Evolutionary conservation across 2,113 vertebrate genomes (phyloP).

Genomic region (Oncorhynchus clarkii): DNA sequence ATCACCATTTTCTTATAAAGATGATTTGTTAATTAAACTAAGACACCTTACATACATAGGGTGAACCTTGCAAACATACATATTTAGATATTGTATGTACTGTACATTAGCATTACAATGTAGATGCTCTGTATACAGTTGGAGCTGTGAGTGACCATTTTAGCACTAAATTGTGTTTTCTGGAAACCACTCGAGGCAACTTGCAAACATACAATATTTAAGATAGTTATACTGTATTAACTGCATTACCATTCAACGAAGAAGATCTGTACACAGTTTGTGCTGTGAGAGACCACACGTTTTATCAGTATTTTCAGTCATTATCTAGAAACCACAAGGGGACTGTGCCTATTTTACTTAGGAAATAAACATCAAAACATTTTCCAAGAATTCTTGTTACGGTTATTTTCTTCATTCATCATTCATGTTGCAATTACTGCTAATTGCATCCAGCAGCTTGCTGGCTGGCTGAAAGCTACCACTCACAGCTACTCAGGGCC

Average conservation of each 20-base stretch:
- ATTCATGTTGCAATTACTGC: neutral
- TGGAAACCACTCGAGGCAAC: too few relatives aligned
- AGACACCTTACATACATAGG: neutral
- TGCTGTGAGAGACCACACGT: neutral
- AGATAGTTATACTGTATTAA: neutral
- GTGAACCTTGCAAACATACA: neutral
- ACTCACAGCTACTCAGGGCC: neutral
- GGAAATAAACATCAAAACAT: too few relatives aligned
- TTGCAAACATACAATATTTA: too few relatives aligned
- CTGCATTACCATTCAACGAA: neutral
- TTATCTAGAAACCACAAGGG: neutral
- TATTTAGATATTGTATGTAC: neutral
- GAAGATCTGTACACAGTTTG: neutral
- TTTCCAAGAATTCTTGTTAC: too few relatives aligned
- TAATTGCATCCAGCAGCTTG: neutral
- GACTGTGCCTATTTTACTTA: too few relatives aligned
- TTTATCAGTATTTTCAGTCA: neutral
- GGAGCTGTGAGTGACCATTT: neutral
- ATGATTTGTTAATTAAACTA: neutral
- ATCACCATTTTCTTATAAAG: slow-evolving; percentile 3
- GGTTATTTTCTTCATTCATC: neutral
- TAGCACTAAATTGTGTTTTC: too few relatives aligned
- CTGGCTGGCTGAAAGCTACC: neutral
- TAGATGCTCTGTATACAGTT: neutral
- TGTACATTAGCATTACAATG: neutral